Base-by-base conservation (phyloP, 37 sponge, comb jelly and placozoan species). In the Cladorhizidae sp. region DNA sequence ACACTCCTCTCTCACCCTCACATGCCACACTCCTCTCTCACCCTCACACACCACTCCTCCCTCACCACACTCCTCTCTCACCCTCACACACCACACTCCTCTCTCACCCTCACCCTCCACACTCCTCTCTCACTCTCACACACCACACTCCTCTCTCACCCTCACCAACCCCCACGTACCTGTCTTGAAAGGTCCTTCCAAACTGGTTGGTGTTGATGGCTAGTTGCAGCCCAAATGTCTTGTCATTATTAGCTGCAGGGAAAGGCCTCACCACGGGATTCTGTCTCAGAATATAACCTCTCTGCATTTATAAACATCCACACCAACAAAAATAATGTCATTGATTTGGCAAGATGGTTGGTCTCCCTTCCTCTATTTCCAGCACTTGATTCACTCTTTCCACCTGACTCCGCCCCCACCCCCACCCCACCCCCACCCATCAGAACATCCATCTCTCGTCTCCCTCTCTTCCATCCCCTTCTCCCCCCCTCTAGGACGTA, bases 121-220 rank as follows among this genome's bases (percentile, higher is more conserved):
- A 5, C 61, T 6, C 61, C 28, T 5, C n/a, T 59, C 61, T 26
- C 6, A 59, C 12, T 5, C n/a, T 12, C 61, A 59, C 5, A 12
- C 61, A 59, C 61, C 17, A 17, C 28, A 59, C 61, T 59, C 12
- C 61, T 26, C 61, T 26, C 17, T 5, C 61, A n/a, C n/a, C n/a
- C 17, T 17, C 55, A 12, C 12, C 55, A 54, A 12, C 55, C 55
- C n/a, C n/a, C n/a, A 59, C 61, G 12, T 49, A 86, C 84, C 98
- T 84, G 83, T 98, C 98, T 55, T 98, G 96, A 75, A 98, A 98
- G 23, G 98, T 98, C 32, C 98, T 63, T 18, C 98, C 98, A 88
- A 93, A 95, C 88, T 98, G 98, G 83, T 86, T 87, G 17, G 98
- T 98, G 92, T 98, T 95, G 75, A 98, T 95, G 72, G 96, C 96